Base-by-base conservation (phyloP, 2,797 vertebrate species). In the Lepus oiostolus region DNA sequence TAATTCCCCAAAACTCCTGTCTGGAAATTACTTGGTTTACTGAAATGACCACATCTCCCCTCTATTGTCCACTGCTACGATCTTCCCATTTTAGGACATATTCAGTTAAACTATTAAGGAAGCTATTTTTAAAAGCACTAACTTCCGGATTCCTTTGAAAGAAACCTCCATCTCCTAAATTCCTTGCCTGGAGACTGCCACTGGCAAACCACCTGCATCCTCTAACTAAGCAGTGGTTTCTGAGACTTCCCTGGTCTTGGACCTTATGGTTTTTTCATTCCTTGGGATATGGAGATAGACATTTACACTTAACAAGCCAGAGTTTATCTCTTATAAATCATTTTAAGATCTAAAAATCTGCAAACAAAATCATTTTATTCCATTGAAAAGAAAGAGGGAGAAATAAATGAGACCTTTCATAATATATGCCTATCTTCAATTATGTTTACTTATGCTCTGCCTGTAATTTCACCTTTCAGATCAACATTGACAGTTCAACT, bases 401-500 rank as follows among this genome's bases (percentile, higher is more conserved):
- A 2, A 28, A 12, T 26, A 68, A 81, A 63, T 75, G 2, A 86
- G 80, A 47, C 10, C 47, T 88, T 93, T 60, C 22, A 2, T 50
- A 52, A 1, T 4, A 11, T 6, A 2, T 32, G 16, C 30, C 6
- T 26, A 26, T 17, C 12, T 92, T 58, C 16, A 30, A 21, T 50
- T 50, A 65, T 22, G 5, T 54, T 76, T 88, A 63, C 42, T 90
- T 74, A 88, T 7, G 7, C 30, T 76, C 21, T 24, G 17, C 24
- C n/a, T 77, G 30, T 28, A 72, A 52, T 80, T 93, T 96, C 92
- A 4, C 72, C 89, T 98, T 98, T 86, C 98, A 99, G 99, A 99
- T 99, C 97, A 99, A 99, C 97, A 99, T 99, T 62, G 99, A 99
- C 98, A 99, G 98, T 95, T 98, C 98, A 76, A 99, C 97, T 0